Evolutionary conservation across 2,113 vertebrate genomes (phyloP).

Genomic region (rabbit (Oryctolagus cuniculus)): DNA sequence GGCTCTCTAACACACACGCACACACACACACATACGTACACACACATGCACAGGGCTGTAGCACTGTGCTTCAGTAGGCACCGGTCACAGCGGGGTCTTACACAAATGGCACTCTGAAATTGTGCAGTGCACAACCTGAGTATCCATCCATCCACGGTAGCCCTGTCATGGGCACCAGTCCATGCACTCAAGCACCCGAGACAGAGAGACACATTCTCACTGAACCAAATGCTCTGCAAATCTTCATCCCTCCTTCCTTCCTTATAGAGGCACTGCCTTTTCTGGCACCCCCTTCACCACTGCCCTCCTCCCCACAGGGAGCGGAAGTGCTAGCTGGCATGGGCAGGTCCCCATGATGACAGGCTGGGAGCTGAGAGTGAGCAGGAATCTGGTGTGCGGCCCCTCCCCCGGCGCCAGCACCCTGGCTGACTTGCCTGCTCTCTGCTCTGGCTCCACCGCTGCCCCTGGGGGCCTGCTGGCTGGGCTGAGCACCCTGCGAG

Average conservation of each 20-base stretch:
- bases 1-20: not conserved
- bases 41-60: not conserved
- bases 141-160: not conserved
- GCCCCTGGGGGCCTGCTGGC: not conserved
- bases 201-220: not conserved
- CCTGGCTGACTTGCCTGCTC: not conserved
- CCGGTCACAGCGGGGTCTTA: not conserved
- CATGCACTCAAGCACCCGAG: not conserved
- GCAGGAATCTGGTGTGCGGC: not conserved
- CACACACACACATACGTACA: not conserved
- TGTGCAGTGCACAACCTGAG: slow-evolving; percentile 23
- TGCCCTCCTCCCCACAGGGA: not conserved
- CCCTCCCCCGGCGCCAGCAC: not conserved
- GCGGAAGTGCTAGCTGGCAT: not conserved
- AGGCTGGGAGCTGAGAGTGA: not conserved
- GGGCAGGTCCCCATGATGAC: not conserved
- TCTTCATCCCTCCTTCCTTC: not conserved
- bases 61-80: slow-evolving; percentile 31
- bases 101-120: not conserved
- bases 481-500: slow-evolving; percentile 6
- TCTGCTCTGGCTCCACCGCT: not conserved
- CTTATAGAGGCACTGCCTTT: not conserved
- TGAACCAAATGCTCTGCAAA: not conserved
- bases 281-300: not conserved
- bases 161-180: not conserved